Evolutionary conservation across 2,888 invertebrate genomes (phyloP).

Genomic region (Rhopalosiphum nymphaeae): DNA sequence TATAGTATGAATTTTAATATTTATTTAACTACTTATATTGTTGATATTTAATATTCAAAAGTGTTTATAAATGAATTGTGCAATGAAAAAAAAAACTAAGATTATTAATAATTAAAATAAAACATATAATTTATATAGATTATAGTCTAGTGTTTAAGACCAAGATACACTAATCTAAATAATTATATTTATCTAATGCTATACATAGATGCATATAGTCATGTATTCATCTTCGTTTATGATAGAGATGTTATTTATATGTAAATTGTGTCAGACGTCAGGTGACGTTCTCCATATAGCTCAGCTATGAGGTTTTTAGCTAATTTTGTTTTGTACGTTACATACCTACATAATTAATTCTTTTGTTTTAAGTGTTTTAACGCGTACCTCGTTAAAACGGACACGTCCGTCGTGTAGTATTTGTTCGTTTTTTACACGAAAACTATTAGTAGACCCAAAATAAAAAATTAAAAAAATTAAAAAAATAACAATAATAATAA

Average conservation of each 20-base stretch:
- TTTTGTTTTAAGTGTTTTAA: slow-evolving; percentile 10
- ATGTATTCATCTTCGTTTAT: background rate
- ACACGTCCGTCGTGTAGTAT: background rate
- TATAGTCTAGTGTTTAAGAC: background rate
- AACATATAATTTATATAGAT: no score
- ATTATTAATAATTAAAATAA: background rate
- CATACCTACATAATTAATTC: background rate
- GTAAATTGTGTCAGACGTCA: background rate
- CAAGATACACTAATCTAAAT: background rate
- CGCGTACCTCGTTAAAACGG: background rate
- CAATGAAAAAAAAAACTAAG: background rate
- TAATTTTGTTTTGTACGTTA: background rate
- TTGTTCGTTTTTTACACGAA: background rate
- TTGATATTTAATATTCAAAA: background rate
- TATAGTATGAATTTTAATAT: background rate
- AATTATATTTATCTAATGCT: background rate
- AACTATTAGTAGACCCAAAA: background rate
- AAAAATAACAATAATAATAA: slow-evolving; percentile 27
- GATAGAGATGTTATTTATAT: background rate
- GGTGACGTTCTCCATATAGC: background rate
- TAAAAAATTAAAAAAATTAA: slow-evolving; percentile 4
- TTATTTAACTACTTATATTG: background rate
- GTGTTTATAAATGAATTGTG: background rate
- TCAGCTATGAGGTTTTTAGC: background rate
- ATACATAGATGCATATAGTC: background rate